phyloP scores from a whole-genome alignment of 2,888 invertebrate species.

The Sericinus montela region DNA sequence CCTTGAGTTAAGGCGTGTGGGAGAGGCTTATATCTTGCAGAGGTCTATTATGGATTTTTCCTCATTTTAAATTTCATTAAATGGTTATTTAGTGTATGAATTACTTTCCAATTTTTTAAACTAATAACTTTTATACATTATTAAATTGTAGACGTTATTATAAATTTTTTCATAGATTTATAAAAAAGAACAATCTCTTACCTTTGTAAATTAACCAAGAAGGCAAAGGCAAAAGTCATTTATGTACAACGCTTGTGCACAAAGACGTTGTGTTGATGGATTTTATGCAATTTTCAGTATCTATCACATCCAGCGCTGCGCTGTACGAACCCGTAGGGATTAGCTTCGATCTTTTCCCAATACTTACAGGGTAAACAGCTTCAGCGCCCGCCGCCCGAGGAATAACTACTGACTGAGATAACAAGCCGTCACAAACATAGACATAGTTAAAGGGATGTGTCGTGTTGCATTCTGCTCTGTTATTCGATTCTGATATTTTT shows the following conservation, averaged over 20 bases:
- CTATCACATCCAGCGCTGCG: slow-evolving; percentile 70
- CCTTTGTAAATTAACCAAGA: no score
- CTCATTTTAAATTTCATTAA: no score
- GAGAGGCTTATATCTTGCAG: no score
- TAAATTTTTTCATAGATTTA: no score
- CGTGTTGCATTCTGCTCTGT: slow-evolving; percentile 17
- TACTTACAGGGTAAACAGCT: slow-evolving; percentile 71
- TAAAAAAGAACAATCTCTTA: no score
- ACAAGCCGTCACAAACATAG: slow-evolving; percentile 25
- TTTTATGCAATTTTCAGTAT: slow-evolving; percentile 79
- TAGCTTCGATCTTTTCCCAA: slow-evolving; percentile 76
- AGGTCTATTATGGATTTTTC: no score
- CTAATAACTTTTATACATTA: no score
- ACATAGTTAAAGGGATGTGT: slow-evolving; percentile 25
- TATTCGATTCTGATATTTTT: background rate
- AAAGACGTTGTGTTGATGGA: slow-evolving; percentile 72
- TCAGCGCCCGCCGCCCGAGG: slow-evolving; percentile 35
- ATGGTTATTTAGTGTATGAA: no score
- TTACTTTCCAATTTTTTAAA: no score
- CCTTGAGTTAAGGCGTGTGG: no score
- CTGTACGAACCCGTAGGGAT: slow-evolving; percentile 64
- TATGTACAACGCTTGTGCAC: slow-evolving; percentile 33
- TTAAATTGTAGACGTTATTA: no score
- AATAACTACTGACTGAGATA: slow-evolving; percentile 33
- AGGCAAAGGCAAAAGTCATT: slow-evolving; percentile 7